Evolutionary conservation across 2,888 invertebrate genomes (phyloP), one percentile per base, ranked within the genome.

Genomic region (Macroteleia sp.): DNA sequence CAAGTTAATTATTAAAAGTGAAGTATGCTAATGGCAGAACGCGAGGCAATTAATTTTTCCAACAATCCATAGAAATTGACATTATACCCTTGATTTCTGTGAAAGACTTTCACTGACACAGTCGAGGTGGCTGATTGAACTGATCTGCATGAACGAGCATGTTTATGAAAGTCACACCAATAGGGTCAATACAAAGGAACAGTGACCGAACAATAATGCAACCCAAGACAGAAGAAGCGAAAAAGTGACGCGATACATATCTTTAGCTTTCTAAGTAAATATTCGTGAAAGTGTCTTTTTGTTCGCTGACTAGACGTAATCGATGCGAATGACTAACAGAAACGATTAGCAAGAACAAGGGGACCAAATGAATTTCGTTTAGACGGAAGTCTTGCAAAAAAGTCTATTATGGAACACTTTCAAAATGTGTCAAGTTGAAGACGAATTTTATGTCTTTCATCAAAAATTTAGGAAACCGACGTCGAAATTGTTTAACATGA

Each of bases 71-170:
- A 75, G 46, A 61, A 79, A 75, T 61, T 78, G 41, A 64, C 66
- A 61, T 70, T 19, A 34, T 78, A 74, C 57, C 67, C 61, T 56
- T 71, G 71, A 77, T 57, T 61, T 75, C 66, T 66, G 66, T 71
- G 36, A 66, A 67, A 54, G 66, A 80, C 80, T 80, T 80, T 80
- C 80, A 75, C 80, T 77, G 80, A 69, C 70, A 80, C 52, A 77
- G 56, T 61, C 64, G 52, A 42, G 52, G 42, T 75, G 62, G 75
- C 77, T 69, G 77, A 77, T 69, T 59, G 71, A 80, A 64, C 67
- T 67, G 80, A 77, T 79, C 50, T 71, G 77, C 77, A 76, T 67
- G 80, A 80, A 74, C 34, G 77, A 67, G 41, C 71, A 75, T 73
- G 75, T 61, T 77, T 75, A 71, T 71, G 70, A 80, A 77, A 74